These are phyloP conservation scores for Corythucha ciliata DNA, from an alignment of 2,888 invertebrate genomes.

Conservation along the genomic window DNA sequence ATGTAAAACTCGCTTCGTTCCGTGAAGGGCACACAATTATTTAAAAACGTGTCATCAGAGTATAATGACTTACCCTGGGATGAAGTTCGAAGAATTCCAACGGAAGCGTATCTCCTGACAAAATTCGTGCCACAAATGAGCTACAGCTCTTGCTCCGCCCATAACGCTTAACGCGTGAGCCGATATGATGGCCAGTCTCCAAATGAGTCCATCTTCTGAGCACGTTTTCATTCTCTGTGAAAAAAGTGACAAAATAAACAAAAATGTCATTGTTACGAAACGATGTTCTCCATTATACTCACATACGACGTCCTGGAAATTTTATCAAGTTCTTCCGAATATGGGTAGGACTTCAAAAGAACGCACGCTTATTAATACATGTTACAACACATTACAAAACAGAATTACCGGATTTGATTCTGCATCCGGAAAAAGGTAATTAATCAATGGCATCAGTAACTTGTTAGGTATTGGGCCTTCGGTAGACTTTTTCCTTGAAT, in stretches of 20 bases:
- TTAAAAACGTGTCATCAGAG: no score
- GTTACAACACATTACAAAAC: neutral
- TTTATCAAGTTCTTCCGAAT: no score
- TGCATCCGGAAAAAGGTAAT: slow-evolving; percentile 83
- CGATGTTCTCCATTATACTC: no score
- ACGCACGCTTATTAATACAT: slow-evolving; percentile 1
- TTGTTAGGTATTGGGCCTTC: slow-evolving; percentile 71
- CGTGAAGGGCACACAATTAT: no score
- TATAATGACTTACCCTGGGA: slow-evolving; percentile 68
- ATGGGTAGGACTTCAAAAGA: neutral
- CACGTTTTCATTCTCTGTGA: slow-evolving; percentile 55
- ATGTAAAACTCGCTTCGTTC: no score
- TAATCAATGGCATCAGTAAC: slow-evolving; percentile 63
- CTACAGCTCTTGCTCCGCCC: slow-evolving; percentile 63
- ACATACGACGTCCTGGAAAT: no score
- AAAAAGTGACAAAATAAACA: no score
- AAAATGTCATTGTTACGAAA: neutral
- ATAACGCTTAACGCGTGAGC: slow-evolving; percentile 64
- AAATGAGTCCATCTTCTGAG: slow-evolving; percentile 64
- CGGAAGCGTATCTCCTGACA: slow-evolving; percentile 79
- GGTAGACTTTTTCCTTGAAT: slow-evolving; percentile 44
- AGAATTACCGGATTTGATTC: slow-evolving; percentile 46
- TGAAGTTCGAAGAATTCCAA: slow-evolving; percentile 69
- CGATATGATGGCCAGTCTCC: slow-evolving; percentile 67
- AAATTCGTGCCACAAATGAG: slow-evolving; percentile 91